phyloP scores from a whole-genome alignment of 1,140 invertebrate genomes.

The Diorhabda elongata region DNA sequence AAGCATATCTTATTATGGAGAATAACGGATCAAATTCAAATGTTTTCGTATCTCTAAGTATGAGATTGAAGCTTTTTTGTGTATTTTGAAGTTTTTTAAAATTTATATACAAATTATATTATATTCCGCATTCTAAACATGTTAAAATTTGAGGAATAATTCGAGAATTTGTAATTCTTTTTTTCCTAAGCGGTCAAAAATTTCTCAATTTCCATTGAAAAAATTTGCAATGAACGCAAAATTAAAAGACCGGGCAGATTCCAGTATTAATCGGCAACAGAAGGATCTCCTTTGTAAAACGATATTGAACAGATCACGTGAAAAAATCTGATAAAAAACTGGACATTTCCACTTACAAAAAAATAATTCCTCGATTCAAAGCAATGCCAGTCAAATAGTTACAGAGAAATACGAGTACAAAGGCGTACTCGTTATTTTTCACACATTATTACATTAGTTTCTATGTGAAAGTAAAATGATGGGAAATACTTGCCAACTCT shows the following conservation, averaged over 20 bases:
- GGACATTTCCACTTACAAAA: not conserved
- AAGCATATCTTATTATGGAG: no score
- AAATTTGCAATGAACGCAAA: not conserved
- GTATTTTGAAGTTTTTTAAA: no score
- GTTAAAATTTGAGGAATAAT: no score
- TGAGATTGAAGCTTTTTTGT: no score
- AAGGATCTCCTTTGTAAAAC: not conserved
- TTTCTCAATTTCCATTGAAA: not conserved
- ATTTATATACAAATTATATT: no score
- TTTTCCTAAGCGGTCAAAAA: no score
- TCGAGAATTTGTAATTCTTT: no score
- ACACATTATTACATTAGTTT: not conserved
- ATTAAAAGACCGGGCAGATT: not conserved
- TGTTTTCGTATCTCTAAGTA: no score
- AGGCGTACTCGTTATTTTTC: not conserved
- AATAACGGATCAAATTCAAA: no score
- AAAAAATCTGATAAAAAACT: not conserved
- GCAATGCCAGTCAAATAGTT: not conserved
- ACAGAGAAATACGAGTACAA: not conserved
- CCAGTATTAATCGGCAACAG: not conserved
- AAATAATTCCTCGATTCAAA: conserved; percentile 1
- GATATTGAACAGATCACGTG: conserved; percentile 2
- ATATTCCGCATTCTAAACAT: no score
- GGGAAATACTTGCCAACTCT: no score
- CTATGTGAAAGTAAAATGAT: not conserved